phyloP scores from a whole-genome alignment of 2,888 invertebrate genomes.

The Leptinotarsa rubiginosa region DNA sequence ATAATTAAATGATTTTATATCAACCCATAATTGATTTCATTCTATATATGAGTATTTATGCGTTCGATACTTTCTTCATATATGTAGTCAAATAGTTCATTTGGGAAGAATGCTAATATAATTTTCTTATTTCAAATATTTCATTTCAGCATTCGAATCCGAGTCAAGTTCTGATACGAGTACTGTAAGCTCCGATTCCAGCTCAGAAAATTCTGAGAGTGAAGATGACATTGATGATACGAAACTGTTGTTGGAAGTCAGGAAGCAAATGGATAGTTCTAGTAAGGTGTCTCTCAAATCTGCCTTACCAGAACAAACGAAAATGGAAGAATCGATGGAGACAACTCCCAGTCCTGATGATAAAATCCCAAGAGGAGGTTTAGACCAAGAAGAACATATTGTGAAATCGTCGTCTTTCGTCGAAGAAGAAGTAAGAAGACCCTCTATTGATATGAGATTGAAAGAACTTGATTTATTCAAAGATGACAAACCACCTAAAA shows the following conservation, averaged over 20 bases:
- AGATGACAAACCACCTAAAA: conserved; percentile 56
- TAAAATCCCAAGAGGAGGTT: conserved; percentile 35
- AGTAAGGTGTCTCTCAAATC: conserved; percentile 44
- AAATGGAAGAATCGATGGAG: conserved; percentile 32
- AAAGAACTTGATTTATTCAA: conserved; percentile 60
- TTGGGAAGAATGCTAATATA: too few species aligned
- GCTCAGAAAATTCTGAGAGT: conserved; percentile 68
- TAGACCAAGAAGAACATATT: conserved; percentile 49
- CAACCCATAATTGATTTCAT: background rate
- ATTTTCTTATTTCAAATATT: background rate
- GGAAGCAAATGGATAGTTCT: conserved; percentile 58
- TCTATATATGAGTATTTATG: too few species aligned
- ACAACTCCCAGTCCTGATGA: conserved; percentile 51
- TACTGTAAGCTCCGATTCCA: conserved; percentile 66
- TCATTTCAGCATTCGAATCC: conserved; percentile 58
- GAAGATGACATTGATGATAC: conserved; percentile 65
- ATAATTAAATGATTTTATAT: too few species aligned
- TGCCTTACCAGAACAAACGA: conserved; percentile 27
- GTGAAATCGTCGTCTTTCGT: conserved; percentile 55
- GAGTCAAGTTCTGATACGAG: conserved; percentile 64
- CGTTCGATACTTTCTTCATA: too few species aligned
- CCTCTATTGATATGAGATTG: conserved; percentile 60
- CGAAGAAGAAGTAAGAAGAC: conserved; percentile 47
- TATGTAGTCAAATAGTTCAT: too few species aligned
- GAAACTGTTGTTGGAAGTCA: conserved; percentile 61